These are phyloP conservation scores for Hoplias malabaricus DNA, from an alignment of 2,113 vertebrate genomes.

Conservation along the genomic window DNA sequence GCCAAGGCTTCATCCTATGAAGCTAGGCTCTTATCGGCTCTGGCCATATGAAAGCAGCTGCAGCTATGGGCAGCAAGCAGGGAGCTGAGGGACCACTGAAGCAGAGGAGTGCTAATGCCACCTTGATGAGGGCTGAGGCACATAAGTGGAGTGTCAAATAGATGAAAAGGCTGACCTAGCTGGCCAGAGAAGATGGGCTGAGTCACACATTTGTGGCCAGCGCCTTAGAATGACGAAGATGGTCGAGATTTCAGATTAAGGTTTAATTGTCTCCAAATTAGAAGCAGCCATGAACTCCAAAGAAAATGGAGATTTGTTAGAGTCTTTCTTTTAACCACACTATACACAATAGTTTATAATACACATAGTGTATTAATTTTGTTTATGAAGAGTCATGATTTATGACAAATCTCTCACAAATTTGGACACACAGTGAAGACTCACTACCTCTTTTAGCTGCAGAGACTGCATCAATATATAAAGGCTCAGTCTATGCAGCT, in stretches of 20 bases:
- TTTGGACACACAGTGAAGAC: too few relatives aligned
- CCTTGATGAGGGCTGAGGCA: not conserved
- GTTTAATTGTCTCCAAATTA: not conserved
- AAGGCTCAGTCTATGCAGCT: too few relatives aligned
- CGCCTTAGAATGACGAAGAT: constrained; percentile 15
- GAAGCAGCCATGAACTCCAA: not conserved
- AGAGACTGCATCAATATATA: too few relatives aligned
- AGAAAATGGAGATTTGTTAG: too few relatives aligned
- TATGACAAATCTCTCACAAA: too few relatives aligned
- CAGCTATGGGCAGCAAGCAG: not conserved
- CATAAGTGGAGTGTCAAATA: not conserved
- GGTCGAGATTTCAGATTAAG: too few relatives aligned
- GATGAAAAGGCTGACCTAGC: not conserved
- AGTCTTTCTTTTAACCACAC: too few relatives aligned
- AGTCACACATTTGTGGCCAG: constrained; percentile 16
- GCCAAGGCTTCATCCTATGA: constrained; percentile 4
- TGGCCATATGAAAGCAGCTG: constrained; percentile 33
- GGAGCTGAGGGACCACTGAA: not conserved
- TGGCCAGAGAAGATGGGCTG: not conserved
- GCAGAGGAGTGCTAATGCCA: not conserved
- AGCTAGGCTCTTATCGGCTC: constrained; percentile 34
- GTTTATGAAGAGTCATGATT: too few relatives aligned
- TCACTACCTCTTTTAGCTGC: too few relatives aligned
- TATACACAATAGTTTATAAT: too few relatives aligned
- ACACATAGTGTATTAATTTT: too few relatives aligned